Base-by-base conservation (phyloP, 1,140 invertebrate species). In the Drosophila sucinea region DNA sequence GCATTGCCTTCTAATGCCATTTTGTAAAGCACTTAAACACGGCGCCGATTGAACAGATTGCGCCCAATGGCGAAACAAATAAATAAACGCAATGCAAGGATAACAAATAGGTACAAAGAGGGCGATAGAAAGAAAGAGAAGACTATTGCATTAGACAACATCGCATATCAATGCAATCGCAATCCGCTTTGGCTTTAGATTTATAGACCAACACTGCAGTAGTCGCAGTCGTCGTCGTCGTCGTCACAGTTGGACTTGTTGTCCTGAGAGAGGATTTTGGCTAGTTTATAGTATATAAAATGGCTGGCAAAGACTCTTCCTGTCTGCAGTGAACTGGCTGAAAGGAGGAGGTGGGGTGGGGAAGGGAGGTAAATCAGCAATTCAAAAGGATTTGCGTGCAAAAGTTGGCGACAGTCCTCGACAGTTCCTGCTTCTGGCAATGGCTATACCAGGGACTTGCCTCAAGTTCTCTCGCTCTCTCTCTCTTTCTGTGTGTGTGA, bases 161-260 rank as follows among this genome's bases (percentile, higher is more conserved):
- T 81, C 66, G 78, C 79, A 78, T 81, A 73, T 83, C 80, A 81
- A 81, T 81, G 81, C 73, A 80, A 73, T 83, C 73, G 81, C 78
- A 85, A 87, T 85, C 82, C 82, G 82, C 82, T 85, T 85, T 85
- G 79, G 65, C 74, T 65, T 57, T 58, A 86, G 83, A 87, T 85
- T 85, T 85, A 85, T 85, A 71, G 79, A 87, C 62, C 82, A 71
- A 56, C 60, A 70, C 54, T 74, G 81, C 64, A 70, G 73, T 25
- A 29, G 73, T 51, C 40, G 41, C 44, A 75, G 38, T 75, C 29
- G 62, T 8, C 62, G 60, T 54, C 40, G 30, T 35, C n/a, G n/a
- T n/a, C 38, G 58, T 27, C 55, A 29, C 64, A 30, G 40, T 57
- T 23, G 6, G 25, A 60, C 62, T 60, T 54, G 76, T 44, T 64